Percentiles rank a stretch among this genome's conserved stretches.
These are phyloP conservation scores for Marisa cornuarietis DNA, from an alignment of 1,140 invertebrate genomes.

Conservation along the genomic window DNA sequence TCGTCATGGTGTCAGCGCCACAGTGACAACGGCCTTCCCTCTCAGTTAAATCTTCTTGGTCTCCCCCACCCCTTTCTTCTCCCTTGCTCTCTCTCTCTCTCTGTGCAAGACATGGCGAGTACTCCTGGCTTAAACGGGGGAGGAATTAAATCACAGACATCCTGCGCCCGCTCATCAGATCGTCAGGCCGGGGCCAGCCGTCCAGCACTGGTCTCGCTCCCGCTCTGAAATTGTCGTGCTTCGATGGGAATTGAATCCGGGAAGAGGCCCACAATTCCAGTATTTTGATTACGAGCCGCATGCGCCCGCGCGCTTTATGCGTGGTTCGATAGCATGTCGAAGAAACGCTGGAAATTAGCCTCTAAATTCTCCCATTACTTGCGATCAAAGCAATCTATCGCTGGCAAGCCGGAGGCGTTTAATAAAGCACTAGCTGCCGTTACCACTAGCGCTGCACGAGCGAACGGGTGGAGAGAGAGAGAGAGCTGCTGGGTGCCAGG, in stretches of 20 bases:
- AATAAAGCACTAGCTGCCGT: constrained; percentile 9
- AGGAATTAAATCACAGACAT: constrained; percentile 7
- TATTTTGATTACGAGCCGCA: constrained; percentile 9
- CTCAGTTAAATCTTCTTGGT: background rate
- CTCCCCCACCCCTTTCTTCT: background rate
- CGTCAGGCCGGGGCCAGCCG: background rate
- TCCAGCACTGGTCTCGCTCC: background rate
- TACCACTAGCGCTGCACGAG: background rate
- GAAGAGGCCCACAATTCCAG: background rate
- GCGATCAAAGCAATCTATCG: constrained; percentile 18
- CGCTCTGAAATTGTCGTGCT: too few relatives aligned
- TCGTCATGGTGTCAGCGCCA: too few relatives aligned
- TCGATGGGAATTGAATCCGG: background rate
- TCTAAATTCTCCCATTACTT: constrained; percentile 21
- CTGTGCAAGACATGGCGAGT: background rate
- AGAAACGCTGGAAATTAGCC: constrained; percentile 18
- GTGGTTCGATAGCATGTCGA: constrained; percentile 16
- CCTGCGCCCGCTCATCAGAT: background rate
- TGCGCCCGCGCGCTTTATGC: background rate
- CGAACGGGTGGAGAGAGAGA: background rate
- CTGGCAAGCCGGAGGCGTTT: constrained; percentile 12
- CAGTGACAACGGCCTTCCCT: background rate
- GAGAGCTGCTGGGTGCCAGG: too few relatives aligned
- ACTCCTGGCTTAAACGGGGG: background rate
- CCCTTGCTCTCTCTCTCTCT: background rate